phyloP scores from a whole-genome alignment of 2,113 vertebrate species.

The Calyptomena viridis region DNA sequence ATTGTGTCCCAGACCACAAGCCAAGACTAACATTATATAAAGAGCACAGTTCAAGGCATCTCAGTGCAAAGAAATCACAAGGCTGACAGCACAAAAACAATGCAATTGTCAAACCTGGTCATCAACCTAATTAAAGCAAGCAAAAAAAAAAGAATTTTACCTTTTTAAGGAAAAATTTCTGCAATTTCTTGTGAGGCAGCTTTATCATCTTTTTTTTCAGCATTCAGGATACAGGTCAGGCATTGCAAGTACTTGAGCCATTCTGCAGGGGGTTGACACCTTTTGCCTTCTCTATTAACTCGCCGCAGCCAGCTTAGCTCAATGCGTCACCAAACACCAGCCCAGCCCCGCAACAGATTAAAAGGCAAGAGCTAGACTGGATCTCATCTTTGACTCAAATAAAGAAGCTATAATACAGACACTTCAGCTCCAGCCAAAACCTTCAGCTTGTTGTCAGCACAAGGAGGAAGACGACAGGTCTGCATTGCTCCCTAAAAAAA shows the following conservation, averaged over 20 bases:
- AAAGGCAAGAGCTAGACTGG: conserved; percentile 29
- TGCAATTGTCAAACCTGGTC: not conserved
- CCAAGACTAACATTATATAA: not conserved
- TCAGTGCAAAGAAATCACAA: not conserved
- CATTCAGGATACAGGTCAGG: not conserved
- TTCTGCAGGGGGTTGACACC: conserved; percentile 34
- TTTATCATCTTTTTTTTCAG: conserved; percentile 54
- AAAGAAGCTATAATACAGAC: not conserved
- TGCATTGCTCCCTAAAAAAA: not conserved
- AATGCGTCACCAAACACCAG: conserved; percentile 14
- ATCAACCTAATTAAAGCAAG: not conserved
- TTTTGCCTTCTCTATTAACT: conserved; percentile 52
- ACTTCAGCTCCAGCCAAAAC: not conserved
- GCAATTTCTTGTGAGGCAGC: conserved; percentile 56
- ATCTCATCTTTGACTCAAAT: conserved; percentile 40
- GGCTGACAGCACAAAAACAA: not conserved
- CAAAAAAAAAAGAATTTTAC: conserved; percentile 27
- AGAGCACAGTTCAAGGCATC: not conserved
- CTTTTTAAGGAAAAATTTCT: conserved; percentile 72
- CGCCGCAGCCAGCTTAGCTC: conserved; percentile 45
- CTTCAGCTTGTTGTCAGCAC: not conserved
- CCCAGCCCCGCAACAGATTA: conserved; percentile 26
- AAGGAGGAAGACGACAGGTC: not conserved
- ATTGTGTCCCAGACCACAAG: not conserved
- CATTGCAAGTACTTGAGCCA: not conserved